phyloP scores from a whole-genome alignment of 2,113 vertebrate species.

The Struthidea cinerea region DNA sequence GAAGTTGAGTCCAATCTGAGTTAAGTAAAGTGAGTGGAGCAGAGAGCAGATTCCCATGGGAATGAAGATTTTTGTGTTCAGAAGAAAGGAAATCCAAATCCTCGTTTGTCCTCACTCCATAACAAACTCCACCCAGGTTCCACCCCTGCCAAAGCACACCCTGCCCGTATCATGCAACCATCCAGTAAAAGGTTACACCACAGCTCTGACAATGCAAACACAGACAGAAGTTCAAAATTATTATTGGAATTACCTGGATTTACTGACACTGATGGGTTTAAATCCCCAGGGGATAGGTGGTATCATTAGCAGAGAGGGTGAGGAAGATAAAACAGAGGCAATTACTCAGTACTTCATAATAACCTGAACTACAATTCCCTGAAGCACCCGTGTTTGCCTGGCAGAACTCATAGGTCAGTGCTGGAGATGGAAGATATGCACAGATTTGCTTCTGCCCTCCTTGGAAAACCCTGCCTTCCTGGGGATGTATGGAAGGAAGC shows the following conservation, averaged over 20 bases:
- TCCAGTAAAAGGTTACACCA: neutral
- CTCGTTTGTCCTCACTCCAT: neutral
- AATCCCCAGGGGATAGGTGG: neutral
- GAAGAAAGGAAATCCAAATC: conserved; percentile 11
- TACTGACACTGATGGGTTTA: neutral
- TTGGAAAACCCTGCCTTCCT: neutral
- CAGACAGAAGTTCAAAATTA: neutral
- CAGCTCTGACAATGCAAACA: neutral
- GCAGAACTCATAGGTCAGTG: neutral
- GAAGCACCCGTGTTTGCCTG: conserved; percentile 9
- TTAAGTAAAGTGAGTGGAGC: neutral
- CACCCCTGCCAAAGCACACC: neutral
- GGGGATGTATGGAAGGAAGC: neutral
- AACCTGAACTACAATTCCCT: conserved; percentile 1
- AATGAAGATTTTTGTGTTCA: neutral
- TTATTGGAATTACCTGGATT: neutral
- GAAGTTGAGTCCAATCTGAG: neutral
- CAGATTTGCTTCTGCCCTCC: neutral
- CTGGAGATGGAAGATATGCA: neutral
- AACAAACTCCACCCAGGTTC: neutral
- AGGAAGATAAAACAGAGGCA: conserved; percentile 29
- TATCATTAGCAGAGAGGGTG: neutral
- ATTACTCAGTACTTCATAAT: neutral
- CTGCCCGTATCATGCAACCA: neutral
- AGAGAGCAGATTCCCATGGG: neutral